A percentile compares a stretch with the other conserved stretches of the same genome.
Evolutionary conservation across 1,140 invertebrate species (phyloP).

Genomic region (Anadara kagoshimensis): DNA sequence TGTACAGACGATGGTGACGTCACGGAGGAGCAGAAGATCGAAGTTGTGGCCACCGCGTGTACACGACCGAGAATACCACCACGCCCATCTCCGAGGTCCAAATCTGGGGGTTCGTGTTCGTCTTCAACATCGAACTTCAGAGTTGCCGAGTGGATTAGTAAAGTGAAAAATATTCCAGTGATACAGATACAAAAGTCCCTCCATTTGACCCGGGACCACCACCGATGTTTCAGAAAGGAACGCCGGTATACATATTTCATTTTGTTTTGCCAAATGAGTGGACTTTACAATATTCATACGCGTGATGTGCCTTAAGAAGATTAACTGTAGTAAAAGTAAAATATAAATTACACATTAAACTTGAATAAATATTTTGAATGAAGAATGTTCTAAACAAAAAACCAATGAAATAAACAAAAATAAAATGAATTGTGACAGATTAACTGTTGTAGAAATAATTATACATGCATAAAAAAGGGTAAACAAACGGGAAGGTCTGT

Average conservation of each 20-base stretch:
- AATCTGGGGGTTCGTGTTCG: background rate
- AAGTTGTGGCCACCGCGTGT: background rate
- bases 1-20: background rate
- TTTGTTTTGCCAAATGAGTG: background rate
- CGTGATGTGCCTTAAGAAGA: too few relatives aligned
- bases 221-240: conserved; percentile 10
- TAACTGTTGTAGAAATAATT: conserved; percentile 2
- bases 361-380: too few relatives aligned
- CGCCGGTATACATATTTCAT: background rate
- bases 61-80: background rate
- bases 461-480: too few relatives aligned
- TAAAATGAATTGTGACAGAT: background rate
- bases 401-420: background rate
- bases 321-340: too few relatives aligned
- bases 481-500: too few relatives aligned
- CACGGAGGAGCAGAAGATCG: background rate
- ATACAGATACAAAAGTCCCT: conserved; percentile 26
- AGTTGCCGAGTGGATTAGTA: conserved; percentile 43
- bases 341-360: too few relatives aligned
- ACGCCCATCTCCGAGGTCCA: background rate
- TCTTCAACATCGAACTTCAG: conserved; percentile 9
- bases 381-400: background rate
- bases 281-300: too few relatives aligned
- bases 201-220: conserved; percentile 10
- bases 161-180: conserved; percentile 9